Percentiles rank a stretch among this genome's conserved stretches.
These are phyloP conservation scores for Centropus bengalensis DNA, from an alignment of 2,113 vertebrate genomes.

Conservation along the genomic window DNA sequence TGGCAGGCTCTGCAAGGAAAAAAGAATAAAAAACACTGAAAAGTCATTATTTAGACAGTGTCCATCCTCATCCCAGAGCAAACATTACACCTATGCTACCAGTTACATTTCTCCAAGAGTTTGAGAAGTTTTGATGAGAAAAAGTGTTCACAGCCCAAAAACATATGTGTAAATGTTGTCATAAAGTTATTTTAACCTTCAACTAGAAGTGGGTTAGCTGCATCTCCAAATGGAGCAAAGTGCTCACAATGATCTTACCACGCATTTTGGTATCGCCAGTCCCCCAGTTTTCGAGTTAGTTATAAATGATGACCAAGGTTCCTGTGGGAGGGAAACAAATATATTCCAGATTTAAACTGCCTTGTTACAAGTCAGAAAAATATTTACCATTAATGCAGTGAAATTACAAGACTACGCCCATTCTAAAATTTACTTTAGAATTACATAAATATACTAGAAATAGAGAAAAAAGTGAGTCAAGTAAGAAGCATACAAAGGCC, in stretches of 20 bases:
- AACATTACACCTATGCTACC: background rate
- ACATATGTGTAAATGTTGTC: background rate
- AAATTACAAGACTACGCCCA: background rate
- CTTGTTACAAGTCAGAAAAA: background rate
- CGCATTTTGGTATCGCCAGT: slow-evolving; percentile 14
- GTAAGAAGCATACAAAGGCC: background rate
- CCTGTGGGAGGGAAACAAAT: slow-evolving; percentile 71
- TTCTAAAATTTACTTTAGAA: background rate
- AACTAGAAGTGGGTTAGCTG: background rate
- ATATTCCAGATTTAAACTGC: background rate
- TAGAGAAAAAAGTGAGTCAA: background rate
- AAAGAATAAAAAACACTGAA: background rate
- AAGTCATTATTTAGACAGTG: background rate
- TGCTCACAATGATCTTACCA: slow-evolving; percentile 68
- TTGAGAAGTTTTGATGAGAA: background rate
- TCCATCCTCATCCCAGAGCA: background rate
- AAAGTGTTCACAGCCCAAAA: background rate
- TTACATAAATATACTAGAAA: background rate
- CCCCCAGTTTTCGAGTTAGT: slow-evolving; percentile 51
- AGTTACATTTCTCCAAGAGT: background rate
- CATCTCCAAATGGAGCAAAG: background rate
- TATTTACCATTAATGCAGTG: background rate
- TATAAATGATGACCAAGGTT: slow-evolving; percentile 85
- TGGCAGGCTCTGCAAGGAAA: slow-evolving; percentile 51
- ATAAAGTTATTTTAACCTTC: background rate